A percentile compares a stretch with the other conserved stretches of the same genome.
These are phyloP conservation scores for Diglossa brunneiventris DNA, from an alignment of 2,113 vertebrate species.

Conservation along the genomic window DNA sequence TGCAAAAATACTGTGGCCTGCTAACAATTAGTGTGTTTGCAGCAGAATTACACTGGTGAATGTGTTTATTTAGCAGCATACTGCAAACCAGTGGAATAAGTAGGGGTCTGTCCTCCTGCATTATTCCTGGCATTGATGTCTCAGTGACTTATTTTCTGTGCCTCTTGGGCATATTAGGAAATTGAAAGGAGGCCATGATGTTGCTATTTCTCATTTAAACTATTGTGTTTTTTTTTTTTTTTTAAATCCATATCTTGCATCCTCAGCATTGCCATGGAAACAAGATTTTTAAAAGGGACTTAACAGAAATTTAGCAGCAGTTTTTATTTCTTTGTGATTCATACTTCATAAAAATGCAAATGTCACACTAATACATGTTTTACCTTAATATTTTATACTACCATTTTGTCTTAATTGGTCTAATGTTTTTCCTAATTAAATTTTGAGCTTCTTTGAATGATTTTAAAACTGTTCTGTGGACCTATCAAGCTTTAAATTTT, in stretches of 20 bases:
- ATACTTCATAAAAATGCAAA: slow-evolving; percentile 84
- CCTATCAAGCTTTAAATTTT: slow-evolving; percentile 73
- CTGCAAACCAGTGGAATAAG: slow-evolving; percentile 2
- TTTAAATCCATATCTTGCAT: slow-evolving; percentile 76
- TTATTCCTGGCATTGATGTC: slow-evolving; percentile 19
- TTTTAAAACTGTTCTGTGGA: slow-evolving; percentile 46
- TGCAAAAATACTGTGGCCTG: slow-evolving; percentile 23
- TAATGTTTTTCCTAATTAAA: slow-evolving; percentile 78
- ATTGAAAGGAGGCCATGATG: slow-evolving; percentile 68
- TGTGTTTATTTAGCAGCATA: slow-evolving; percentile 49
- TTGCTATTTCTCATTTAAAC: slow-evolving; percentile 77
- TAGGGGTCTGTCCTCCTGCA: not conserved
- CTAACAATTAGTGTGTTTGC: slow-evolving; percentile 59
- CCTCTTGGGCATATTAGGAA: slow-evolving; percentile 68
- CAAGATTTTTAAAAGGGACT: slow-evolving; percentile 77
- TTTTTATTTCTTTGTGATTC: slow-evolving; percentile 81
- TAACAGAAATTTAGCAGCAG: slow-evolving; percentile 80
- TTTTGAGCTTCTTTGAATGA: slow-evolving; percentile 66
- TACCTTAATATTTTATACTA: slow-evolving; percentile 78
- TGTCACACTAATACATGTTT: slow-evolving; percentile 78
- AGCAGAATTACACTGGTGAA: not conserved
- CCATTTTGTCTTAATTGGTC: slow-evolving; percentile 74
- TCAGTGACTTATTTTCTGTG: slow-evolving; percentile 67
- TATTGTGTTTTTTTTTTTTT: slow-evolving; percentile 29
- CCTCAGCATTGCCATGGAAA: slow-evolving; percentile 80